Percentiles rank a stretch among this genome's conserved stretches.
Conservation (phyloP, 2,113 vertebrate species). For the Lagopus muta region DNA sequence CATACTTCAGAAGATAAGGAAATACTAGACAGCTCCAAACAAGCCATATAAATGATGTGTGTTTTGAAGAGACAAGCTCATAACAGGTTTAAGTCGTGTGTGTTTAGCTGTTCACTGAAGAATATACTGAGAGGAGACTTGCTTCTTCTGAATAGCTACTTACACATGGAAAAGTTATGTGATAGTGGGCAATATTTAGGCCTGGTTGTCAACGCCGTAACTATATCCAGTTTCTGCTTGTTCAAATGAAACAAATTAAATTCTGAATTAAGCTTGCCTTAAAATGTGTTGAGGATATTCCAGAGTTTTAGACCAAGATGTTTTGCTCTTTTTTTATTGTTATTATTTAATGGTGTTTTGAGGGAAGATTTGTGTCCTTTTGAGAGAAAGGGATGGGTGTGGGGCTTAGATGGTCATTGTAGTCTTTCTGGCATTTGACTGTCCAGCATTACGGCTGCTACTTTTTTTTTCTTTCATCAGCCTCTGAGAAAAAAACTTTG, state of each 20-base stretch:
- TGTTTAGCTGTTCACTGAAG: not conserved
- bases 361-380: not conserved
- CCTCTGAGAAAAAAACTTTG: not conserved
- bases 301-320: not conserved
- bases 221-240: not conserved
- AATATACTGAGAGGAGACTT: not conserved
- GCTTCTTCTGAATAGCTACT: conserved; percentile 34
- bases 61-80: not conserved
- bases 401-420: not conserved
- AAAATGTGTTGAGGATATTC: not conserved
- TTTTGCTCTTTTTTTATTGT: too few relatives aligned
- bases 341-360: not conserved
- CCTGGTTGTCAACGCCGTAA: not conserved
- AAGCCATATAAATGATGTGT: not conserved
- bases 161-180: conserved; percentile 13
- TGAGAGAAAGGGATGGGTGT: not conserved
- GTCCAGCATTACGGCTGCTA: not conserved
- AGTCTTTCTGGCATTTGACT: not conserved
- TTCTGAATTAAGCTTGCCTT: not conserved
- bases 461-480: not conserved
- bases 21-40: not conserved
- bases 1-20: not conserved
- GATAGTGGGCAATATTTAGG: not conserved
- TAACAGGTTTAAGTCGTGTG: not conserved
- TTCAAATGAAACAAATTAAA: not conserved